Evolutionary conservation across 53 echinoderm and acorn worm genomes (phyloP), one percentile per base, ranked within the genome.

Genomic region (Astropecten irregularis): DNA sequence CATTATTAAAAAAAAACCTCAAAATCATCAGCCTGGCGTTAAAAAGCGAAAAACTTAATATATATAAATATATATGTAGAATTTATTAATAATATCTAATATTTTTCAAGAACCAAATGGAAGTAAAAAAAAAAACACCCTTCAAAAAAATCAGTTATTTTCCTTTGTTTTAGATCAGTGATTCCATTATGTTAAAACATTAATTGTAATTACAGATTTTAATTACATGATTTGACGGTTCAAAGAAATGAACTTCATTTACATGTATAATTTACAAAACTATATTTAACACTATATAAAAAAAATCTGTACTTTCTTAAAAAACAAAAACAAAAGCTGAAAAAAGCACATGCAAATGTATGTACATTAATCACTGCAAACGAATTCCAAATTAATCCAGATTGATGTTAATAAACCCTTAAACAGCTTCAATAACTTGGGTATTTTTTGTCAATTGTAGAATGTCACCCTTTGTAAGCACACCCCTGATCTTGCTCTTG

Each of bases 201-300:
- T n/a, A n/a, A n/a, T 44, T 21, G 44, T 30, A 21, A 48, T 32
- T 40, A 32, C 8, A 44, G 13, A 62, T 79, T 79, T 5, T 79
- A 48, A 60, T 29, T 40, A 62, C 79, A 62, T 27, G 30, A 62
- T 47, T 39, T 57, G 76, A 76, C 40, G 16, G 7, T 79, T 60
- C n/a, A 61, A 58, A 29, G 9, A 14, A 27, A 68, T 11, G 42
- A 15, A 46, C 3, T 23, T 76, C 61, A 79, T 79, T 60, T 79
- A 79, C 79, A 79, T 30, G 40, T 20, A 79, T 60, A 61, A 60
- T 79, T 60, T 79, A 79, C 79, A 79, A 8, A 79, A 79, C 62
- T 79, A 40, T 61, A 48, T 44, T 61, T 31, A 55, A 47, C 62
- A 79, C 62, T 79, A 79, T 44, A n/a, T n/a, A n/a, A n/a, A 79